Base-by-base conservation (phyloP, 2,113 vertebrate genomes). In the Hippocampus mohnikei region DNA sequence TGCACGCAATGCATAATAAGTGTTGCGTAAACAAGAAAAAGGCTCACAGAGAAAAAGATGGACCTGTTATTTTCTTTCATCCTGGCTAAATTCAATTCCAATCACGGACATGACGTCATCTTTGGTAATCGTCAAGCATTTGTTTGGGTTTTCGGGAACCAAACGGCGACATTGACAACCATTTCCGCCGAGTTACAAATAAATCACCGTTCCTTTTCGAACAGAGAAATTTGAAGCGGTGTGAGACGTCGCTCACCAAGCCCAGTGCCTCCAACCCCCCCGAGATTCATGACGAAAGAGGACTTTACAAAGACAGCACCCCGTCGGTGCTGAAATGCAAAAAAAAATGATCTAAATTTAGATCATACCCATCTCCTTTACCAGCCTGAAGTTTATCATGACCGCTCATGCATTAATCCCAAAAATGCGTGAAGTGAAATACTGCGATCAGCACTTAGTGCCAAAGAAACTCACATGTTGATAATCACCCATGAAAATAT, bases 171-270 rank as follows among this genome's bases (percentile, higher is more conserved):
- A 85, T 79, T 80, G 77, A 76, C 59, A 44, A 74, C 80, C 70
- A 87, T 88, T 88, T 89, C 52, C 78, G 78, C 16, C n/a, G 59
- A 48, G 37, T 66, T 66, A 85, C 12, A 81, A 84, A 89, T 85
- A 87, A 85, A 89, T 88, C 85, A 85, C 70, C 73, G 69, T 75
- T 72, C 77, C 83, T 81, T 71, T 71, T 65, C 81, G 86, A 87
- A 37, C 76, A 81, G 75, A 82, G 79, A 85, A 74, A 80, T 61
- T 61, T 37, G 2, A 62, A 20, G 18, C n/a, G 25, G n/a, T 3
- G 21, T 12, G 9, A 55, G n/a, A 25, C n/a, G 21, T 12, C 53
- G n/a, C 20, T 55, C 53, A 55, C n/a, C n/a, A 55, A n/a, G 18
- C 50, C 21, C 53, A 12, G 12, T 23, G 21, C 46, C 46, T 5